Evolutionary conservation across 1,140 invertebrate genomes (phyloP), one percentile per base, ranked within the genome.

Genomic region (Sitobion miscanthi): DNA sequence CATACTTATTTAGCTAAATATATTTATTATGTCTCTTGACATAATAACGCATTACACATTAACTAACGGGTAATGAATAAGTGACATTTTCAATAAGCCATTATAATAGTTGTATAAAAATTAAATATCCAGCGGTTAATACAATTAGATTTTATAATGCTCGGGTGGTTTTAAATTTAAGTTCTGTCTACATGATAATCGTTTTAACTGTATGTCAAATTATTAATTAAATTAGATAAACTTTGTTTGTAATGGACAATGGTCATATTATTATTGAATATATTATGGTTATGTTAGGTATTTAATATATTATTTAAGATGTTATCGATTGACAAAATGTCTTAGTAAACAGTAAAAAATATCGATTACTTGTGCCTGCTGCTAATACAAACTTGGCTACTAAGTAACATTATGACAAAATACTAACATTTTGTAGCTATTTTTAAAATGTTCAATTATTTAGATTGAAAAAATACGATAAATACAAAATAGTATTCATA

Each of bases 31-130:
- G 30, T 77, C 14, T n/a, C 62, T 77, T 35, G 62, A 77, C 62
- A n/a, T 77, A 77, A n/a, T 77, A 77, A 77, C n/a, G 62, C n/a
- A n/a, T 77, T 77, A n/a, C n/a, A 77, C 62, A 77, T 77, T 77
- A 77, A 77, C 62, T 77, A 77, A 77, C 30, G 62, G n/a, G 30
- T 77, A n/a, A 77, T 14, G n/a, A 77, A 77, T 17, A 69, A n/a
- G 30, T 69, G 30, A 77, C 62, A 77, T 77, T n/a, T 77, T 77
- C 30, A 77, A 77, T 77, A 77, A 35, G n/a, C 62, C n/a, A 17
- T 77, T 77, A 77, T 77, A 77, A n/a, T 77, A 77, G 62, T n/a
- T 35, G 6, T n/a, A 77, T 77, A 77, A n/a, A 77, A 77, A 17
- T n/a, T n/a, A n/a, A 77, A 77, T 77, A n/a, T 77, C 14, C 0